Base-by-base conservation (phyloP, 2,888 invertebrate species). In the Phengaris arion region DNA sequence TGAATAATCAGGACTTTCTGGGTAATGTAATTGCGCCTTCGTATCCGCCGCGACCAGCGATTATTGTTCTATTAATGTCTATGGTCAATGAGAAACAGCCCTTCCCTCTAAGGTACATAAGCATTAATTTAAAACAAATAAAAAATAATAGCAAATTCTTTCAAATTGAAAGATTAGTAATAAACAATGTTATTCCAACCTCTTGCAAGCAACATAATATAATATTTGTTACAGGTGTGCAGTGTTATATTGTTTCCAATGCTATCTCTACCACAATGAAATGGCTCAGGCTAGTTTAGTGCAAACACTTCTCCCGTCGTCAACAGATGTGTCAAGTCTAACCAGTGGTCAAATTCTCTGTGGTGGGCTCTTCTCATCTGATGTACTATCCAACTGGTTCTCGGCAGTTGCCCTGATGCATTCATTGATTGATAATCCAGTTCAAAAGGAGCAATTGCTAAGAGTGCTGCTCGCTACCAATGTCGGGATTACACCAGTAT, bases 81-180 rank as follows among this genome's bases (percentile, higher is more conserved):
- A 99, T 99, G 98, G 98, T 98, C 7, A 99, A 99, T 87, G 99
- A 99, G 87, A 99, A 98, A 84, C 99, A 99, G 87, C 97, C 98
- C 0, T 97, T 99, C 85, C 92, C 94, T 6, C 85, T 95, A 59
- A 89, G 94, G 94, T 93, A 76, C 85, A 59, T 75, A 15, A 22
- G 59, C 22, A 59, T 59, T 59, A 10, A 22, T 22, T 57, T 57
- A 3, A 35, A 4, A 35, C 35, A 35, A 35, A 35, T 35, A 35
- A 35, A 35, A 35, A 35, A 35, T 0, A 35, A 35, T 3, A 35
- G 4, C 35, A 35, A 35, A 35, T 35, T 35, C 35, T 35, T 35
- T 35, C 1, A 35, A 35, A 35, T 4, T 35, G 35, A 35, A 35
- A 35, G 35, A 3, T 35, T 35, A 35, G 35, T 35, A 35, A 35